Evolutionary conservation across 2,113 vertebrate species (phyloP).

Genomic region (Cyanistes caeruleus): DNA sequence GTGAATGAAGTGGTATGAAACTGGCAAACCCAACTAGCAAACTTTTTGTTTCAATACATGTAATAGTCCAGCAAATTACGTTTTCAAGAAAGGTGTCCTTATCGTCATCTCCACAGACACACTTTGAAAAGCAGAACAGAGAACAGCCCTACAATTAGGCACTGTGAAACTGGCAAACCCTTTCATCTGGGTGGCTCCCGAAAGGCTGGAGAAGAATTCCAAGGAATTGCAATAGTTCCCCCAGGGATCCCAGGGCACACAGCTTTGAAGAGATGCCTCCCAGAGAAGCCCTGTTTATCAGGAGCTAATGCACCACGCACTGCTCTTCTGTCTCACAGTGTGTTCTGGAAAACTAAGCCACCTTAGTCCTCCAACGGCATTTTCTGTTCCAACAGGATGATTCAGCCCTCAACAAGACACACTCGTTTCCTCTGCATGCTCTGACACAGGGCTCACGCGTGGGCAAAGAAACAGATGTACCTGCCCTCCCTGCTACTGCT

Average conservation of each 20-base stretch:
- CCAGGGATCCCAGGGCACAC: rapidly evolving
- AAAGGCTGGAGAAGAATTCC: constrained; percentile 26
- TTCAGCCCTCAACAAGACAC: neutral
- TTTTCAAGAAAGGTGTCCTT: neutral
- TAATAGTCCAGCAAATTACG: neutral
- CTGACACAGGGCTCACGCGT: neutral
- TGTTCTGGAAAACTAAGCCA: neutral
- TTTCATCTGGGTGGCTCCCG: neutral
- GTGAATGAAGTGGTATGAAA: neutral
- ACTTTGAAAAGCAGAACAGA: constrained; percentile 1
- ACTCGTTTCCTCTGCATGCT: neutral
- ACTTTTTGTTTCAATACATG: neutral
- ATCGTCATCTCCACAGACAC: neutral
- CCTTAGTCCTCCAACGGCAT: neutral
- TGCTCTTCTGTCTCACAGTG: neutral
- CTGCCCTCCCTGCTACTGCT: neutral
- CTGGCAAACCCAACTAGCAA: neutral
- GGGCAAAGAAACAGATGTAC: neutral
- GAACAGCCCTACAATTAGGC: neutral
- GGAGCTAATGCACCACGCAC: neutral
- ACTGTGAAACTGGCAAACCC: neutral
- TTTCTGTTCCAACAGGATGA: neutral
- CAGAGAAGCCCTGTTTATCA: neutral
- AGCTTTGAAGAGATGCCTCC: neutral
- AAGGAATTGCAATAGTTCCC: neutral